phyloP scores from a whole-genome alignment of 2,797 vertebrate genomes.

The Paguma larvata region DNA sequence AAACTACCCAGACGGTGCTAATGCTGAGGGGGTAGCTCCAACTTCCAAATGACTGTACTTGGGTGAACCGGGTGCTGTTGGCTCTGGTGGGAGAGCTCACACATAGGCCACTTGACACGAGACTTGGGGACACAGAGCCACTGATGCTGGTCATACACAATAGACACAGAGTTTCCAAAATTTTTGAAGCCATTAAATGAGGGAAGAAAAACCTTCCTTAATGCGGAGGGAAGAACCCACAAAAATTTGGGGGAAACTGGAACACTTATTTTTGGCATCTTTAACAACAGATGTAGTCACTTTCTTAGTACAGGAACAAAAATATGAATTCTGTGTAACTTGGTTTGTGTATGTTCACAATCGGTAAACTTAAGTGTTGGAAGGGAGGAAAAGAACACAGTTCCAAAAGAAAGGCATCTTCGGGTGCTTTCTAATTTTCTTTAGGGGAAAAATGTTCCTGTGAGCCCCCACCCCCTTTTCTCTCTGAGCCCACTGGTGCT shows the following conservation, averaged over 20 bases:
- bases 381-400: not conserved
- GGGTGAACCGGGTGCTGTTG: constrained; percentile 46
- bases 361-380: constrained; percentile 32
- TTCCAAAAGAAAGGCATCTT: not conserved
- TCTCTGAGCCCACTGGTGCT: constrained; percentile 25
- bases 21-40: not conserved
- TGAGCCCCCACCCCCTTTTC: not conserved
- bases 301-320: constrained; percentile 61
- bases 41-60: constrained; percentile 35
- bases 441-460: not conserved
- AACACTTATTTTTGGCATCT: constrained; percentile 7
- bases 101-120: constrained; percentile 62
- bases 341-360: constrained; percentile 5
- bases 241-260: not conserved
- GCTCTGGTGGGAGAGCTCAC: constrained; percentile 50
- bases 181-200: not conserved
- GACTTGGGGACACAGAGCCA: not conserved
- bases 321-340: not conserved
- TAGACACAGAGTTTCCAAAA: constrained; percentile 8
- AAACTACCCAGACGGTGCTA: constrained; percentile 32
- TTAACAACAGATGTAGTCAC: not conserved
- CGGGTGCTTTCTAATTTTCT: constrained; percentile 10
- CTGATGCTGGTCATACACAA: constrained; percentile 57
- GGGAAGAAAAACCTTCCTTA: not conserved
- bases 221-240: not conserved